These are phyloP conservation scores for Eptesicus fuscus DNA, from an alignment of 2,113 vertebrate species.

Conservation along the genomic window DNA sequence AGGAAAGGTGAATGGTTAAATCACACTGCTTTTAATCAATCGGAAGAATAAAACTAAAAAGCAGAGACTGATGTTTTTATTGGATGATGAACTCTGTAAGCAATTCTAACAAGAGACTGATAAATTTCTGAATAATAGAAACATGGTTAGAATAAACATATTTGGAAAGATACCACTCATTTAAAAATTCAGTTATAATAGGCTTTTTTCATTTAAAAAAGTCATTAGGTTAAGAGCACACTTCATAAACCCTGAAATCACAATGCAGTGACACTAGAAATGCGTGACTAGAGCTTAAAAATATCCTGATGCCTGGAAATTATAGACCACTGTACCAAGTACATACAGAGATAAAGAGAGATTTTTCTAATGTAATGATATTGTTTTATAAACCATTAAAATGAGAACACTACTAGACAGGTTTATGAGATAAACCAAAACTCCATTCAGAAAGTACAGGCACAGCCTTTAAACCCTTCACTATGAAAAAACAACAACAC, in stretches of 20 bases:
- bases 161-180: neutral
- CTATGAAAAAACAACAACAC: neutral
- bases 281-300: slow-evolving; percentile 38
- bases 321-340: slow-evolving; percentile 29
- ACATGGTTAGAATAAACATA: neutral
- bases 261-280: neutral
- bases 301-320: slow-evolving; percentile 15
- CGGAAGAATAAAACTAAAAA: neutral
- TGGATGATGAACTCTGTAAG: neutral
- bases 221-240: neutral
- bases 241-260: neutral
- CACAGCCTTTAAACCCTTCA: neutral
- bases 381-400: slow-evolving; percentile 60
- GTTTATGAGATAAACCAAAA: slow-evolving; percentile 26
- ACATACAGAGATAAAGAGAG: neutral
- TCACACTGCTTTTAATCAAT: neutral
- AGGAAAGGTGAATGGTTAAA: neutral
- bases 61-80: neutral
- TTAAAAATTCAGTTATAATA: slow-evolving; percentile 12
- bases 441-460: neutral
- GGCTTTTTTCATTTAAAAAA: neutral
- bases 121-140: neutral
- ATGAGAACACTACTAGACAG: slow-evolving; percentile 2
- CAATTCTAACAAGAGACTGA: neutral
- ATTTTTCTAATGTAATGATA: slow-evolving; percentile 48